Evolutionary conservation across 2,888 invertebrate species (phyloP).

Genomic region (Stenurella melanura): DNA sequence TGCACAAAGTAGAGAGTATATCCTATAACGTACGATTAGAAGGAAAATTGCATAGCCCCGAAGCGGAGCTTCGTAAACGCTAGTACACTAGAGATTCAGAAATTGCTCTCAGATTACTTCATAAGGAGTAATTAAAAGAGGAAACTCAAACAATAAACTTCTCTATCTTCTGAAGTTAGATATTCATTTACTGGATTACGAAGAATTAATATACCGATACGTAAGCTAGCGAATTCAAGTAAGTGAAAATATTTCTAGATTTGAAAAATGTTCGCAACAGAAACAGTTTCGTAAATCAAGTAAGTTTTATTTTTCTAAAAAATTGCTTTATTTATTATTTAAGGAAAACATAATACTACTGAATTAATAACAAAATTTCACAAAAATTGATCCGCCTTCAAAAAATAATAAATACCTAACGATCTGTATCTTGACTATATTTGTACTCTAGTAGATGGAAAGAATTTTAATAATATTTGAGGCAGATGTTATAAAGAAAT

Average conservation of each 20-base stretch:
- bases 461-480: no score
- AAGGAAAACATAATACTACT: no score
- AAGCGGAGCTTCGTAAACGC: constrained; percentile 32
- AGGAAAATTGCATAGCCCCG: constrained; percentile 43
- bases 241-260: not conserved
- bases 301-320: no score
- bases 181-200: constrained; percentile 34
- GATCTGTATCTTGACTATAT: no score
- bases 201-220: constrained; percentile 24
- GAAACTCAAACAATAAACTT: constrained; percentile 43
- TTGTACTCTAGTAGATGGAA: no score
- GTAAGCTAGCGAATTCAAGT: not conserved
- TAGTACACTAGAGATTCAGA: constrained; percentile 22
- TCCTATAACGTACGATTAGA: constrained; percentile 45
- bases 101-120: constrained; percentile 45
- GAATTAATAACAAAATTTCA: no score
- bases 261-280: no score
- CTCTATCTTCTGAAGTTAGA: constrained; percentile 32
- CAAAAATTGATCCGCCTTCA: no score
- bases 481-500: no score
- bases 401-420: no score
- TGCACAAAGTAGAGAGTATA: constrained; percentile 42
- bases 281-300: no score
- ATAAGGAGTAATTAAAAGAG: constrained; percentile 47
- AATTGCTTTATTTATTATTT: no score